Conservation (phyloP, 2,888 invertebrate species). For the Netelia melanura region DNA sequence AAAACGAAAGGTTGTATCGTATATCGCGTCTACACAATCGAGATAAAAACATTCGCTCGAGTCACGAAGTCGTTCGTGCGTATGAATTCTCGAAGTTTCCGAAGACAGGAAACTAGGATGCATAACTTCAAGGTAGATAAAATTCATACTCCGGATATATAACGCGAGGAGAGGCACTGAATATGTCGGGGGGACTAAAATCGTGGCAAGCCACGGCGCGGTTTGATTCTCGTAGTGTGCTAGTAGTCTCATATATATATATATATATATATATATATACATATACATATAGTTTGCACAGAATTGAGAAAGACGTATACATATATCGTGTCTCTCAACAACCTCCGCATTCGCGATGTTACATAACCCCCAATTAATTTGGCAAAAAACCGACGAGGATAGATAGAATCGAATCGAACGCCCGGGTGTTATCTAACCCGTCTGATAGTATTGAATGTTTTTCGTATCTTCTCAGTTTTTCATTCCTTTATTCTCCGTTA, state of each 20-base stretch:
- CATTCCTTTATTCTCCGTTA: conserved; percentile 17
- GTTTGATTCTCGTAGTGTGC: no score
- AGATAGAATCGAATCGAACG: neutral
- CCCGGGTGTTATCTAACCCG: conserved; percentile 22
- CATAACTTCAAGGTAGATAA: no score
- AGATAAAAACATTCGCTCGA: no score
- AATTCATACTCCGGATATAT: no score
- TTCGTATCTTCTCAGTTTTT: neutral
- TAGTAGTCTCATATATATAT: neutral
- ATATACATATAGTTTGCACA: neutral
- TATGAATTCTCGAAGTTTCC: no score
- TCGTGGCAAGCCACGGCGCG: no score
- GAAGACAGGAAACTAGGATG: no score
- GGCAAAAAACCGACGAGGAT: conserved; percentile 21
- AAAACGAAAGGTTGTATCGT: no score
- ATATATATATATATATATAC: neutral
- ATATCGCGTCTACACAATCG: no score
- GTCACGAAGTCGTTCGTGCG: no score
- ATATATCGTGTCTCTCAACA: neutral
- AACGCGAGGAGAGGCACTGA: no score
- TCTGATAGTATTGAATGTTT: neutral
- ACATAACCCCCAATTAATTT: conserved; percentile 52
- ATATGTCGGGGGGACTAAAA: no score
- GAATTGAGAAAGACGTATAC: neutral
- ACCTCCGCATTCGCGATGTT: neutral